These are phyloP conservation scores for Ceratina calcarata DNA, from an alignment of 1,140 invertebrate species.

Conservation along the genomic window DNA sequence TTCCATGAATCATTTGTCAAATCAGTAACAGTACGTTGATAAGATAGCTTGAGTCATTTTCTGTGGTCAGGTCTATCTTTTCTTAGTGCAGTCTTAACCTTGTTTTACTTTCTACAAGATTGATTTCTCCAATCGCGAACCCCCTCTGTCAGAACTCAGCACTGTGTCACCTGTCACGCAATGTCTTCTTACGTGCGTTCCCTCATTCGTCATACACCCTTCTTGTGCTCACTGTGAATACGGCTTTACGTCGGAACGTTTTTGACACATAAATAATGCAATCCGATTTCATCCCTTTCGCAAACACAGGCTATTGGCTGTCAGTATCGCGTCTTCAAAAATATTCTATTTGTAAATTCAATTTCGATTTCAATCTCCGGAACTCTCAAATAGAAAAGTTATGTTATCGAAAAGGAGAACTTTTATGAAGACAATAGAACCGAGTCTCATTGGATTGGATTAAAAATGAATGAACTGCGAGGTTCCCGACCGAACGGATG, in stretches of 20 bases:
- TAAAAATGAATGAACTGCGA: background rate
- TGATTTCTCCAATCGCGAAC: constrained; percentile 2
- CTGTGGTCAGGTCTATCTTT: no score
- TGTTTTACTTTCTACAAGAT: background rate
- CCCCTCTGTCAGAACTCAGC: background rate
- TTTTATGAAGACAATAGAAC: no score
- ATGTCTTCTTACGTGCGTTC: constrained; percentile 10
- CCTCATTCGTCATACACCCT: constrained; percentile 19
- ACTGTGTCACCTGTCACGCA: constrained; percentile 27
- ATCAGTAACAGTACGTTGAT: background rate
- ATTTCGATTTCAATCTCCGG: no score
- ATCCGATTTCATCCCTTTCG: background rate
- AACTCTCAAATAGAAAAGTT: no score
- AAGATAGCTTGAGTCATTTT: no score
- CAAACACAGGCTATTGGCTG: background rate
- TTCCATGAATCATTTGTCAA: background rate
- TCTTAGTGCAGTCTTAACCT: background rate
- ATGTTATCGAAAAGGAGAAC: no score
- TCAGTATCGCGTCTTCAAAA: background rate
- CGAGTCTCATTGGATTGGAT: background rate
- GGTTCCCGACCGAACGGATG: background rate
- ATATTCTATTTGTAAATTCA: no score
- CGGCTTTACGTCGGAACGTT: constrained; percentile 2
- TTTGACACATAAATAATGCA: background rate
- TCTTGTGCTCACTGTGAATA: background rate